Percentiles rank a stretch among this genome's conserved stretches.
phyloP scores from a whole-genome alignment of 2,113 vertebrate species.

The Thalassoma bifasciatum region DNA sequence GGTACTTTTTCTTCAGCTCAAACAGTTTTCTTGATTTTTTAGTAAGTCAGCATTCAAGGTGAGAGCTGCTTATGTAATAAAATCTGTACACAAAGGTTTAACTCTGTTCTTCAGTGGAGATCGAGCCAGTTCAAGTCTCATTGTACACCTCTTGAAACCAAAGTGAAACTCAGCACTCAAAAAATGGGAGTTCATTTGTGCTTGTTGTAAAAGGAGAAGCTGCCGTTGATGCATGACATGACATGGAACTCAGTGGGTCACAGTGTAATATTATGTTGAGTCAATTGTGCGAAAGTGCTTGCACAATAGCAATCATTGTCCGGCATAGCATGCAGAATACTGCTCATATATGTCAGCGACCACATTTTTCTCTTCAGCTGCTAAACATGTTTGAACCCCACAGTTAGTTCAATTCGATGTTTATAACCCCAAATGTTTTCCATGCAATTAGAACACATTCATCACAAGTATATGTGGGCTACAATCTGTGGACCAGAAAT shows the following conservation, averaged over 20 bases:
- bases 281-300: background rate
- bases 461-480: too few relatives aligned
- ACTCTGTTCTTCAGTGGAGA: background rate
- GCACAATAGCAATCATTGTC: conserved; percentile 49
- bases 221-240: background rate
- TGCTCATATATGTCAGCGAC: conserved; percentile 29
- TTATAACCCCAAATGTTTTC: too few relatives aligned
- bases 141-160: conserved; percentile 23
- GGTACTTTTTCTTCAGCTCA: background rate
- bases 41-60: conserved; percentile 5
- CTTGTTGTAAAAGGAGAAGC: conserved; percentile 14
- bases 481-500: too few relatives aligned
- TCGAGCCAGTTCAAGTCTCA: background rate
- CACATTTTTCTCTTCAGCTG: conserved; percentile 1
- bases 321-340: background rate
- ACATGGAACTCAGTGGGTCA: background rate
- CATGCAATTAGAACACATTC: too few relatives aligned
- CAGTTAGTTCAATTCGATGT: background rate
- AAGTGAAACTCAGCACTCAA: conserved; percentile 45
- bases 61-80: background rate
- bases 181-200: conserved; percentile 34
- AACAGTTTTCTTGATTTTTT: background rate
- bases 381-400: conserved; percentile 14
- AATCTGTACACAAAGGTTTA: background rate
- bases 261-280: background rate